These are phyloP conservation scores for Baryphthengus martii DNA, from an alignment of 2,113 vertebrate genomes.

Conservation along the genomic window DNA sequence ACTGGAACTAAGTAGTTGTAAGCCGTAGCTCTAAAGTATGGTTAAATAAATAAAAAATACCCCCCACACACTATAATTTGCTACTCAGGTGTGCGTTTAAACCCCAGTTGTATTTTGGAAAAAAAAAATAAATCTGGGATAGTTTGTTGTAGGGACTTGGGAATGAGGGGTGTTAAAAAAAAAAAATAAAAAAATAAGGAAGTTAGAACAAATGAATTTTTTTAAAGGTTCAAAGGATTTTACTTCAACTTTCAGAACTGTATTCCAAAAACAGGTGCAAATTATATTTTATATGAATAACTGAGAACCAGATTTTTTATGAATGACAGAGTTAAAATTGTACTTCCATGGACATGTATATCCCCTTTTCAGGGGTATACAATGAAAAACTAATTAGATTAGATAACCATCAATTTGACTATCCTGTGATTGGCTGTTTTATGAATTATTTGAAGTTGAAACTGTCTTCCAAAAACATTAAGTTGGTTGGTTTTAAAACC, in stretches of 20 bases:
- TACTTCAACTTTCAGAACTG: background rate
- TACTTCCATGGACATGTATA: background rate
- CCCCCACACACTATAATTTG: background rate
- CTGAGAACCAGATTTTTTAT: background rate
- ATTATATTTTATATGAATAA: background rate
- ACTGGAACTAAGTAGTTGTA: background rate
- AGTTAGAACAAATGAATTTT: background rate
- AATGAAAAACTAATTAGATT: background rate
- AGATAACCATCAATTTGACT: background rate
- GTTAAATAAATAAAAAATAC: background rate
- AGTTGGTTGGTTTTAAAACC: background rate
- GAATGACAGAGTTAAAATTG: background rate
- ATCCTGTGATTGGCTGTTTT: background rate
- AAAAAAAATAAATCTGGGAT: background rate
- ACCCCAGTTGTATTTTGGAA: background rate
- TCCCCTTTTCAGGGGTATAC: background rate
- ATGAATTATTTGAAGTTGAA: background rate
- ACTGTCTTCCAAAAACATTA: background rate
- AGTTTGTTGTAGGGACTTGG: background rate
- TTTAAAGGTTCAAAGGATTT: background rate
- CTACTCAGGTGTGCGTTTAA: background rate
- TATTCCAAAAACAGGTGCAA: background rate
- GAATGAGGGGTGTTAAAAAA: background rate
- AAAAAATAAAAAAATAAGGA: background rate
- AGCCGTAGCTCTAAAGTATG: background rate